Evolutionary conservation across 2,113 vertebrate genomes (phyloP).

Genomic region (Psilopsiagon aurifrons): DNA sequence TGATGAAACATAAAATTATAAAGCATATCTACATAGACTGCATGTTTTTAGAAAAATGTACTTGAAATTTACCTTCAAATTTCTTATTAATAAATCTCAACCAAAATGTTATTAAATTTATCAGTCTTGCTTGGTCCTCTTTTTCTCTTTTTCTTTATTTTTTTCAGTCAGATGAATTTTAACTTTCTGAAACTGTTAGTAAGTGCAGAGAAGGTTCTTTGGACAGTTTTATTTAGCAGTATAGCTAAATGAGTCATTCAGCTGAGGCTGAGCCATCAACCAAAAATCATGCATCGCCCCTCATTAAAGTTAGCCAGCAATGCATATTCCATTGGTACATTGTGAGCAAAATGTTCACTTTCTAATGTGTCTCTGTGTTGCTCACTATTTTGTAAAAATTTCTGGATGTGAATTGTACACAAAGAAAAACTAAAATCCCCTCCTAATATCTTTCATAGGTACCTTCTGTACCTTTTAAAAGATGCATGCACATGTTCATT

Average conservation of each 20-base stretch:
- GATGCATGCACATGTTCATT: rapidly evolving
- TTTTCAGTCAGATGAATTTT: not conserved
- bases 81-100: not conserved
- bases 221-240: not conserved
- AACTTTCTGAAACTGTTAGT: not conserved
- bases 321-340: not conserved
- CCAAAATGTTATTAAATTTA: not conserved
- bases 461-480: not conserved
- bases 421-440: not conserved
- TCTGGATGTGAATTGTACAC: not conserved
- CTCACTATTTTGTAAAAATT: not conserved
- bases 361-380: not conserved
- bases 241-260: not conserved
- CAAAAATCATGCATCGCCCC: not conserved
- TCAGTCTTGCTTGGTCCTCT: not conserved
- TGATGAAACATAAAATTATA: not conserved
- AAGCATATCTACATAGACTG: not conserved
- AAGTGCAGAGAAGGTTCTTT: not conserved
- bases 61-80: not conserved
- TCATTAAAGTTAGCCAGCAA: not conserved
- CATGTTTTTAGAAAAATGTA: not conserved
- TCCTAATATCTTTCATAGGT: not conserved
- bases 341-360: not conserved
- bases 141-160: not conserved
- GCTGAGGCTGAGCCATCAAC: not conserved